Evolutionary conservation across 2,797 vertebrate genomes (phyloP).

Genomic region (Falco rusticolus): DNA sequence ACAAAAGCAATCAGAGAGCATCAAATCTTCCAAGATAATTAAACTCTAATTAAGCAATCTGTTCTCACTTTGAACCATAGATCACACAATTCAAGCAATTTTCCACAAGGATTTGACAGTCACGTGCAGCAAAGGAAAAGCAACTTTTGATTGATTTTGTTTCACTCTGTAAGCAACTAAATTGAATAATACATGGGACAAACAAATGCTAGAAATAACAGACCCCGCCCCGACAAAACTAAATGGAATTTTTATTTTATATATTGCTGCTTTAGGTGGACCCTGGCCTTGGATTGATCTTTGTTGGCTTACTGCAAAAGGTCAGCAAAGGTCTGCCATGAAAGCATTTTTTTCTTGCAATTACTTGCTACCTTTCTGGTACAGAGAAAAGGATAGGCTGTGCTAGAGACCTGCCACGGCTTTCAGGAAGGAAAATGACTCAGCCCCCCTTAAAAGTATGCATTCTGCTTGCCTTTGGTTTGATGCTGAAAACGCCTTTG

Average conservation of each 20-base stretch:
- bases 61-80: constrained; percentile 8
- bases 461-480: background rate
- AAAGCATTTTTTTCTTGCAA: background rate
- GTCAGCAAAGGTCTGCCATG: background rate
- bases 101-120: constrained; percentile 1
- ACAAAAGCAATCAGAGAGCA: background rate
- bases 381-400: background rate
- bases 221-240: background rate
- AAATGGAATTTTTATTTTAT: background rate
- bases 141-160: constrained; percentile 58
- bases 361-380: background rate
- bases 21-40: constrained; percentile 52
- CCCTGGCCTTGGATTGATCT: background rate
- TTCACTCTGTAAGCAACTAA: constrained; percentile 56
- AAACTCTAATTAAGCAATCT: constrained; percentile 64
- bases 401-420: background rate
- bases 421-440: background rate
- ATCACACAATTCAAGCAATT: constrained; percentile 8
- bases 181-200: constrained; percentile 51
- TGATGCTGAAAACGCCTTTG: background rate
- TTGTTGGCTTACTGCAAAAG: constrained; percentile 1
- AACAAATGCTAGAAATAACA: constrained; percentile 22
- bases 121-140: background rate
- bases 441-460: background rate
- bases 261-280: background rate